phyloP scores from a whole-genome alignment of 37 sponge, comb jelly and placozoan species.

The Sycon ciliatum region DNA sequence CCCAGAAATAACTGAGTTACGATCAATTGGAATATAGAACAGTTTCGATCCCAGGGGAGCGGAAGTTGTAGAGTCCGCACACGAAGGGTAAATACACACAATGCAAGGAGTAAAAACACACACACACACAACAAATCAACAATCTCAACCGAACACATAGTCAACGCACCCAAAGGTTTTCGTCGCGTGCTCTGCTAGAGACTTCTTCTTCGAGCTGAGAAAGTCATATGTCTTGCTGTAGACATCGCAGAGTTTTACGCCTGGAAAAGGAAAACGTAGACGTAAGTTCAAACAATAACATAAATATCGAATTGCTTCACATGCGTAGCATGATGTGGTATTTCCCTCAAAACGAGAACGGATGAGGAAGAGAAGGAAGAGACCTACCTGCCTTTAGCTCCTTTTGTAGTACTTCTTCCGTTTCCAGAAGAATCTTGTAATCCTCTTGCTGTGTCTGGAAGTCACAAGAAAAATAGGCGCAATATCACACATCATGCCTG shows the following conservation, averaged over 20 bases:
- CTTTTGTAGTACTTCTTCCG: slow-evolving; percentile 55
- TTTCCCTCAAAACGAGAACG: too few species aligned
- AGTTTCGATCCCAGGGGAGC: too few species aligned
- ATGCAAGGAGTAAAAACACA: too few species aligned
- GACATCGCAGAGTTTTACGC: slow-evolving; percentile 55
- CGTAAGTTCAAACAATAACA: background rate
- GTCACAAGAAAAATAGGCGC: background rate
- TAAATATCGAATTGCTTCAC: too few species aligned
- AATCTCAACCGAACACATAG: background rate
- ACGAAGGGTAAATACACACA: too few species aligned
- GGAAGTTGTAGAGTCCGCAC: too few species aligned
- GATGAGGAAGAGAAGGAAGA: too few species aligned
- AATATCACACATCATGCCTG: background rate
- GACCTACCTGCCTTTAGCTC: slow-evolving; percentile 42
- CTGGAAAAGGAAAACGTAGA: slow-evolving; percentile 2
- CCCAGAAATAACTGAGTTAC: too few species aligned
- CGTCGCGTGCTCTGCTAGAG: slow-evolving; percentile 52
- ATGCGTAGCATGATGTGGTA: too few species aligned
- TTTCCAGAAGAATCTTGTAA: slow-evolving; percentile 64
- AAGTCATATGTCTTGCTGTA: slow-evolving; percentile 41
- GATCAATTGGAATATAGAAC: too few species aligned
- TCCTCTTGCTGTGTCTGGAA: slow-evolving; percentile 69
- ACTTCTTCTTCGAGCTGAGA: slow-evolving; percentile 49
- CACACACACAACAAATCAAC: background rate
- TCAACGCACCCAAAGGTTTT: slow-evolving; percentile 61